Evolutionary conservation across 2,888 invertebrate species (phyloP), one percentile per base, ranked within the genome.

Genomic region (Nomada fabriciana): DNA sequence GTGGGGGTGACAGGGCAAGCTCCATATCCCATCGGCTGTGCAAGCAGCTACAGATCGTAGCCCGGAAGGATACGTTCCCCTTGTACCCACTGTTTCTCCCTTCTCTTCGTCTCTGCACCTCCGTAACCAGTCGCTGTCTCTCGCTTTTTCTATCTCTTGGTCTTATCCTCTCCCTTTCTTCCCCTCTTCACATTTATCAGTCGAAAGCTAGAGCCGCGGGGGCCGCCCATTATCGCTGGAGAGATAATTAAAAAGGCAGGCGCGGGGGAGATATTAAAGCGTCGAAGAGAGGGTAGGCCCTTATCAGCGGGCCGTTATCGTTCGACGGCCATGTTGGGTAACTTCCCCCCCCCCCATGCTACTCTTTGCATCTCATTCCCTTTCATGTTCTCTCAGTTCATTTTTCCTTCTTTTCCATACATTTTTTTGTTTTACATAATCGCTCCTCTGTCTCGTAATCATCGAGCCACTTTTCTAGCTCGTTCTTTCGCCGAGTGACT

Each of bases 221-320:
- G 86, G 86, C 88, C 89, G 89, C 87, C 91, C 90, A 91, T 92
- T 91, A 92, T 89, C 89, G 88, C 89, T 88, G 88, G 85, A 86
- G 88, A 90, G 91, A 92, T 92, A 92, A 92, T 92, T 92, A 92
- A 92, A 92, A 92, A 92, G 91, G 89, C 91, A 86, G 89, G 81
- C 87, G 71, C 86, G 84, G 82, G 82, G 86, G 86, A 89, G 87
- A 89, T 89, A 89, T 89, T 89, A 89, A 88, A 89, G 86, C 87
- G 81, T 86, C 85, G 84, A 82, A 86, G 84, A 82, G 79, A 82
- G 82, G 86, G 79, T 77, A 83, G 87, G 83, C 89, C 86, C 92
- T 92, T 93, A 93, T 93, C 92, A 92, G 85, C 90, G 90, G 88
- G 87, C 91, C 90, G 92, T 92, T 92, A 92, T 92, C 91, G 87